Evolutionary conservation across 2,888 invertebrate species (phyloP).

Genomic region (Lydus trimaculatus): DNA sequence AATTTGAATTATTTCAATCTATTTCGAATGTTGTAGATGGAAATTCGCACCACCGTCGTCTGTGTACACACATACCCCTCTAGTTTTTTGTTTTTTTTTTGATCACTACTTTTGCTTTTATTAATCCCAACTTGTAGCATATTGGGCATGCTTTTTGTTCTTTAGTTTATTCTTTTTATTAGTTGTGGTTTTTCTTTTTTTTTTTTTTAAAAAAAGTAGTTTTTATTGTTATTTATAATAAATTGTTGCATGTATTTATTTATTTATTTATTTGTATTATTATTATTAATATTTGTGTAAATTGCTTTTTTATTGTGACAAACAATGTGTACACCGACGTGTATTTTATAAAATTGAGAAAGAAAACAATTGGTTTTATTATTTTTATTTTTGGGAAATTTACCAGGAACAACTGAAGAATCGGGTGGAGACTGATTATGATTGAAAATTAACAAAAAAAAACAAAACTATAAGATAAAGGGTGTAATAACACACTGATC

Average conservation of each 20-base stretch:
- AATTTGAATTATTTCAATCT: background rate
- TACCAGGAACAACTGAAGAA: constrained; percentile 68
- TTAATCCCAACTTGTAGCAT: constrained; percentile 1
- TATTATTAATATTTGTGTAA: constrained; percentile 4
- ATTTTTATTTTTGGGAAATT: constrained; percentile 61
- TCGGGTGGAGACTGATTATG: constrained; percentile 68
- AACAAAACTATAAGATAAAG: constrained; percentile 27
- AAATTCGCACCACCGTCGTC: constrained; percentile 37
- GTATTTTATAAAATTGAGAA: background rate
- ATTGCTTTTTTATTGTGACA: constrained; percentile 10
- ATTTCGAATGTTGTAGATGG: background rate
- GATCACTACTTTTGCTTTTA: constrained; percentile 27
- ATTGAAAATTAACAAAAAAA: constrained; percentile 58
- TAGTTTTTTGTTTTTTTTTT: constrained; percentile 25
- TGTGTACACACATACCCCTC: constrained; percentile 48
- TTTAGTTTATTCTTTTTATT: constrained; percentile 23
- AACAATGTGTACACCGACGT: constrained; percentile 56
- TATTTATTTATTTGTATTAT: constrained; percentile 5
- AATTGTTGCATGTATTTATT: constrained; percentile 8
- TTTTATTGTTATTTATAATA: background rate
- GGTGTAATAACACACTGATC: constrained; percentile 59
- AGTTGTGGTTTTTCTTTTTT: constrained; percentile 8
- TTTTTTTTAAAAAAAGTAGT: background rate
- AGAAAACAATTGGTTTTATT: constrained; percentile 22
- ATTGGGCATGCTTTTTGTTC: constrained; percentile 33